Evolutionary conservation across 1,140 invertebrate species (phyloP).

Genomic region (Neelides sp.): DNA sequence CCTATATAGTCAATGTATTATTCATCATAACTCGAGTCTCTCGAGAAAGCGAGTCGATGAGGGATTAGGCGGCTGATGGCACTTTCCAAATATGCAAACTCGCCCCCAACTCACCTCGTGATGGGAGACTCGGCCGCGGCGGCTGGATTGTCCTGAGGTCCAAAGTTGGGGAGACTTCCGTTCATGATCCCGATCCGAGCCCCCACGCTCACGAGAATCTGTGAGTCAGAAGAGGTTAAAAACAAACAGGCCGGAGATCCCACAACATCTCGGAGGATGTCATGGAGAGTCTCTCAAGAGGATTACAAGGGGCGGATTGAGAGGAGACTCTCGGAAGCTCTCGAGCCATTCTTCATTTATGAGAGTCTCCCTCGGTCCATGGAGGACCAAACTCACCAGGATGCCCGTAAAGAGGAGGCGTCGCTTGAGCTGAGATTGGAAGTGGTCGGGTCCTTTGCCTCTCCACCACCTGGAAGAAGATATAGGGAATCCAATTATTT

Average conservation of each 20-base stretch:
- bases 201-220: constrained; percentile 46
- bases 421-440: neutral
- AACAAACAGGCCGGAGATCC: too few species aligned
- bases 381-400: neutral
- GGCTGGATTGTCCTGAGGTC: constrained; percentile 69
- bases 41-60: neutral
- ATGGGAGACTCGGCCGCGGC: constrained; percentile 57
- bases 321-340: neutral
- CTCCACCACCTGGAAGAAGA: neutral
- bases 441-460: neutral
- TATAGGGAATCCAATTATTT: too few species aligned
- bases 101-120: constrained; percentile 52
- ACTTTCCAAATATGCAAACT: neutral
- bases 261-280: too few species aligned
- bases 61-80: too few species aligned
- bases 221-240: too few species aligned
- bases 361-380: too few species aligned
- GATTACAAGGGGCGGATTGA: too few species aligned
- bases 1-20: constrained; percentile 4
- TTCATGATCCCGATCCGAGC: constrained; percentile 56
- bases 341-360: neutral
- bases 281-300: too few species aligned
- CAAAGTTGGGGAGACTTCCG: constrained; percentile 63
- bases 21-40: constrained; percentile 6
- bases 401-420: neutral